phyloP scores from a whole-genome alignment of 1,140 invertebrate genomes.

The Panagrolaimus sp. region DNA sequence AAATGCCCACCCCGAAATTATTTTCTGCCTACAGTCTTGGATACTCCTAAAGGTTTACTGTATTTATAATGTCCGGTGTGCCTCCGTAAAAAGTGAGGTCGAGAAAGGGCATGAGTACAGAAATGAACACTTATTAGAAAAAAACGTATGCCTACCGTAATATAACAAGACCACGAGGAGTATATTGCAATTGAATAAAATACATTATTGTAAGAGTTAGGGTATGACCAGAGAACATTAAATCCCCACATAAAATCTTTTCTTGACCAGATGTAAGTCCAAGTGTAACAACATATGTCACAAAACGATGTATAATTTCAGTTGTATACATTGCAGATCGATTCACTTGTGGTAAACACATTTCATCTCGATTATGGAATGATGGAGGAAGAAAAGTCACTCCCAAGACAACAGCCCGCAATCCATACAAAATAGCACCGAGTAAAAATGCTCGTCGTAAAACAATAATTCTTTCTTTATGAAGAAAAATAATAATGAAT shows the following conservation, averaged over 20 bases:
- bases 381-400: conserved; percentile 58
- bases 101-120: too few species aligned
- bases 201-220: conserved; percentile 59
- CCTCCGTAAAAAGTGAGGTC: too few species aligned
- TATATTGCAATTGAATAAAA: conserved; percentile 58
- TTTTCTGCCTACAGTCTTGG: too few species aligned
- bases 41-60: too few species aligned
- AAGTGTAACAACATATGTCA: conserved; percentile 58
- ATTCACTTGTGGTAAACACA: conserved; percentile 56
- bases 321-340: conserved; percentile 41
- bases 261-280: conserved; percentile 58
- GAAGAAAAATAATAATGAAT: conserved; percentile 52
- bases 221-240: conserved; percentile 56
- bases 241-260: conserved; percentile 57
- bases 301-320: conserved; percentile 31
- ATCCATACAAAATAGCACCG: conserved; percentile 38
- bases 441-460: conserved; percentile 52
- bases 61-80: too few species aligned
- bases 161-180: conserved; percentile 49
- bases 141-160: conserved; percentile 12
- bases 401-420: conserved; percentile 52
- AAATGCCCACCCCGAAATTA: too few species aligned
- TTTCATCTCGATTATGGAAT: conserved; percentile 56
- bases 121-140: background rate
- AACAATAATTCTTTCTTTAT: conserved; percentile 51